phyloP scores from a whole-genome alignment of 1,140 invertebrate genomes.

The Macrostomum lignano region DNA sequence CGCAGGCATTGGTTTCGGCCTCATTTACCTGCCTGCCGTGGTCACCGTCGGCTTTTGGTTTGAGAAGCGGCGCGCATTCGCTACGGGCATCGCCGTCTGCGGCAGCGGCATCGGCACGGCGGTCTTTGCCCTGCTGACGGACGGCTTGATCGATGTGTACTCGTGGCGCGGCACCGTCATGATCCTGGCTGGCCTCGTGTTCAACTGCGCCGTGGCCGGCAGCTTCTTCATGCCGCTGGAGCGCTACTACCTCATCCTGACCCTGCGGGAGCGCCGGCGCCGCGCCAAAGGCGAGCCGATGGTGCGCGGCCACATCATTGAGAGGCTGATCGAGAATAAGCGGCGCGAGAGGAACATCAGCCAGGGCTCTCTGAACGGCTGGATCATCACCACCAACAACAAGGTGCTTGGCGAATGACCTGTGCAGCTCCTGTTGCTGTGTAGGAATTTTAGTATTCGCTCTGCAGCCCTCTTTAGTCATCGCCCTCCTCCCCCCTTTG shows the following conservation, averaged over 20 bases:
- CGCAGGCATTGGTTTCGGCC: slow-evolving; percentile 54
- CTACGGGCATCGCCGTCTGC: slow-evolving; percentile 48
- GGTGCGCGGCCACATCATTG: no score
- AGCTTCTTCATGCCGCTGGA: slow-evolving; percentile 47
- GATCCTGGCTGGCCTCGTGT: slow-evolving; percentile 45
- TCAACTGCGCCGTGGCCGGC: slow-evolving; percentile 48
- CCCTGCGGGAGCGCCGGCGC: no score
- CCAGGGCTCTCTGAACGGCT: slow-evolving; percentile 17
- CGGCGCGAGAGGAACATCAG: slow-evolving; percentile 19
- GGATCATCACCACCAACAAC: no score
- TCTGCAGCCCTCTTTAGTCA: no score
- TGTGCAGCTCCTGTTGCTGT: no score
- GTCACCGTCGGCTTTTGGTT: slow-evolving; percentile 71
- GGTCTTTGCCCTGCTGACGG: slow-evolving; percentile 15
- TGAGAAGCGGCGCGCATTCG: slow-evolving; percentile 56
- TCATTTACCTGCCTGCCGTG: slow-evolving; percentile 64
- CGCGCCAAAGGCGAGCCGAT: no score
- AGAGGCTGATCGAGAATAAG: slow-evolving; percentile 24
- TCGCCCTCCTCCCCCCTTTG: no score
- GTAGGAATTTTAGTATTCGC: no score
- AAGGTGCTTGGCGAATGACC: no score
- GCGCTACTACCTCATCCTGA: slow-evolving; percentile 3
- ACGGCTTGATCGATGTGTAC: slow-evolving; percentile 13
- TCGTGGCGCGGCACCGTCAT: slow-evolving; percentile 34
- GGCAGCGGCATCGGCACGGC: slow-evolving; percentile 22